Evolutionary conservation across 2,797 vertebrate species (phyloP), one percentile per base, ranked within the genome.

Genomic region (Notolabrus celidotus): DNA sequence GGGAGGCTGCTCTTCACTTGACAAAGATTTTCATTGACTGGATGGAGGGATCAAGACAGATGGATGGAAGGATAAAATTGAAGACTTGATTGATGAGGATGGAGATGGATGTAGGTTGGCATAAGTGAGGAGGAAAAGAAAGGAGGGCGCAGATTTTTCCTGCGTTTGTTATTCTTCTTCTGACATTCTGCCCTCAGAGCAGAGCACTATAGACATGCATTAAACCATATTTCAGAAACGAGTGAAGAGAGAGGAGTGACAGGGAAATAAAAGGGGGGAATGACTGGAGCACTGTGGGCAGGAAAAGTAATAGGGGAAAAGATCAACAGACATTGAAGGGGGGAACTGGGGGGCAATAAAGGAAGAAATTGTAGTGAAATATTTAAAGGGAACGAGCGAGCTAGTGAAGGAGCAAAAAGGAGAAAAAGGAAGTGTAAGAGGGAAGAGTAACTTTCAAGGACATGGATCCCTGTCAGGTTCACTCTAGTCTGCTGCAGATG

Each of bases 361-460:
- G 50, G 14, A 7, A 41, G 27, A 11, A 25, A 65, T 3, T 19
- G 33, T 3, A 55, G 47, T 29, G 29, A 50, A 47, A 63, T 14
- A 52, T 20, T 8, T 14, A 22, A 17, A 64, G n/a, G n/a, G n/a
- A n/a, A n/a, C n/a, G n/a, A n/a, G n/a, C n/a, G n/a, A n/a, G 29
- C 19, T 45, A 49, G 67, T 80, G n/a, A 55, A 31, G 11, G 3
- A 42, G 20, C 0, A 3, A 59, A 51, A 10, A 25, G 7, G 19
- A 20, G 23, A 22, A 29, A 42, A 67, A 10, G 6, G 15, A 43
- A 36, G 33, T 25, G 7, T 31, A 68, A 59, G 19, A 65, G 8
- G 36, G 15, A 20, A 29, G 52, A 31, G 19, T 61, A 70, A 58
- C 60, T 75, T 83, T 88, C 73, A 88, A 86, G 83, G 79, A 65